Conservation (phyloP, 2,113 vertebrate genomes). For the Eublepharis macularius region DNA sequence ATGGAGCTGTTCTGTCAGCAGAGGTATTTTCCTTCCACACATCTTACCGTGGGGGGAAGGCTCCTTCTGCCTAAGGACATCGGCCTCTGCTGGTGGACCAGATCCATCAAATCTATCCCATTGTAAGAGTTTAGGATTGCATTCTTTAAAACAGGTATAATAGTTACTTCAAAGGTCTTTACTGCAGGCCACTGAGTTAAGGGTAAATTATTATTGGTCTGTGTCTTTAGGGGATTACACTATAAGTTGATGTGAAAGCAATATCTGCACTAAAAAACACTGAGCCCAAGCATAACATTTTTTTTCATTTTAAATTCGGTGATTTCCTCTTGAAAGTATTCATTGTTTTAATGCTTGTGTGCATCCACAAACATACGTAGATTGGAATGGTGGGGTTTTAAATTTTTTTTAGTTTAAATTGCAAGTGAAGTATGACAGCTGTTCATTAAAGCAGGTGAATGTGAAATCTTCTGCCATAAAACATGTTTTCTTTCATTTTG, state of each 20-base stretch:
- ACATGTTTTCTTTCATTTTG: constrained; percentile 15
- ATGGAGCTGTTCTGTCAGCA: no score
- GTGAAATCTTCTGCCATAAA: constrained; percentile 29
- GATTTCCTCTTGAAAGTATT: background rate
- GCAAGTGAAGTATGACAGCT: constrained; percentile 52
- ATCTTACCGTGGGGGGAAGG: no score
- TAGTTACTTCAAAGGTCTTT: background rate
- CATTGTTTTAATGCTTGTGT: background rate
- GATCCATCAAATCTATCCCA: no score
- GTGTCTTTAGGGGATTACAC: background rate
- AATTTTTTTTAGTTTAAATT: constrained; percentile 15
- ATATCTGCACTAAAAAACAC: background rate
- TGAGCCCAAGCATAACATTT: background rate
- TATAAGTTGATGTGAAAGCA: background rate
- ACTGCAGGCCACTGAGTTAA: background rate
- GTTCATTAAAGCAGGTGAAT: constrained; percentile 70
- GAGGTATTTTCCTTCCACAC: no score
- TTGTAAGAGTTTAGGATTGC: background rate
- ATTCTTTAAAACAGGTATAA: background rate
- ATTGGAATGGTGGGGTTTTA: background rate
- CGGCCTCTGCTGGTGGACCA: no score
- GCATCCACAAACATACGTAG: background rate
- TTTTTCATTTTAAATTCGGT: background rate
- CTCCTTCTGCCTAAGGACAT: no score
- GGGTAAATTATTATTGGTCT: background rate